phyloP scores from a whole-genome alignment of 2,888 invertebrate genomes.

The Cecidostiba fungosa region DNA sequence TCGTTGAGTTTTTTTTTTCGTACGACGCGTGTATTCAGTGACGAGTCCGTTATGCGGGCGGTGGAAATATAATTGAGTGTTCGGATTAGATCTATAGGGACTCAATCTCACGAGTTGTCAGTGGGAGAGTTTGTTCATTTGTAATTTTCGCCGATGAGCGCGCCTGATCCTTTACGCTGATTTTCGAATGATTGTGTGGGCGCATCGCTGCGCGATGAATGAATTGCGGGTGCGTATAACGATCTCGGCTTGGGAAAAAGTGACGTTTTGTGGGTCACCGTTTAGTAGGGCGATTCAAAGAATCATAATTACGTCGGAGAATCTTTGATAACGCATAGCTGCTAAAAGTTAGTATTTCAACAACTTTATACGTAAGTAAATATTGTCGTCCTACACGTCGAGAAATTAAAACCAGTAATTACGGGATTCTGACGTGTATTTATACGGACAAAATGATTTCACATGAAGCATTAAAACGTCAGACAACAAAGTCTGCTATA shows the following conservation, averaged over 20 bases:
- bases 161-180: conserved; percentile 42
- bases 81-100: conserved; percentile 37
- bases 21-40: neutral
- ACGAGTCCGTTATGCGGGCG: neutral
- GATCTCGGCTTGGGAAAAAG: conserved; percentile 32
- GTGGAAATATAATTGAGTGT: conserved; percentile 58
- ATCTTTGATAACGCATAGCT: too few relatives aligned
- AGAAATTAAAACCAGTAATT: neutral
- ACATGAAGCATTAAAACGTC: neutral
- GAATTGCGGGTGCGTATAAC: neutral
- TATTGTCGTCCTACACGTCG: neutral
- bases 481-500: neutral
- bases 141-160: conserved; percentile 13
- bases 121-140: conserved; percentile 39
- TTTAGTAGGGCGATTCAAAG: neutral
- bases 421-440: neutral
- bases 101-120: conserved; percentile 64
- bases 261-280: neutral
- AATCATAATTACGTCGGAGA: neutral
- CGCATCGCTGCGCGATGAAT: conserved; percentile 9
- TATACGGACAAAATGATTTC: neutral
- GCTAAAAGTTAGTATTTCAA: neutral
- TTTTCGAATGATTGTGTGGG: conserved; percentile 33
- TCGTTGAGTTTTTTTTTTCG: conserved; percentile 20
- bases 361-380: neutral